phyloP scores from a whole-genome alignment of 1,140 invertebrate species.

The Oscheius sp. region DNA sequence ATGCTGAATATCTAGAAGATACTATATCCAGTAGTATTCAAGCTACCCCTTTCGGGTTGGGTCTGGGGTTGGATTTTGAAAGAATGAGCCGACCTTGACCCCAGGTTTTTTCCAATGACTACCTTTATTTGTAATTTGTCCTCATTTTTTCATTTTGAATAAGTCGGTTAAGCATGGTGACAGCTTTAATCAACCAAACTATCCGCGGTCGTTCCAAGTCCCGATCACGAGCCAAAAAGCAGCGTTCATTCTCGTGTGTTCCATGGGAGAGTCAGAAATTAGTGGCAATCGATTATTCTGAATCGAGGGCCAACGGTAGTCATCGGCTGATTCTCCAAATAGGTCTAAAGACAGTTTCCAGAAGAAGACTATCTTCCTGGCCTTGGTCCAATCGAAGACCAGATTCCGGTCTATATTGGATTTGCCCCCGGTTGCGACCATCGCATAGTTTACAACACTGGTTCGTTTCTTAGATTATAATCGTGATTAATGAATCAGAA shows the following conservation, averaged over 20 bases:
- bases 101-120: too few relatives aligned
- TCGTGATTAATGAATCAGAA: background rate
- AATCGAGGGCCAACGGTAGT: background rate
- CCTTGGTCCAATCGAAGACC: background rate
- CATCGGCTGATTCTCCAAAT: background rate
- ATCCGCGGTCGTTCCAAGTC: background rate
- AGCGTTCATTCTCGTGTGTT: too few relatives aligned
- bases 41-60: too few relatives aligned
- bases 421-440: background rate
- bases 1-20: too few relatives aligned
- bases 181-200: background rate
- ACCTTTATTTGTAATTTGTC: too few relatives aligned
- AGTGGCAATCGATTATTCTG: background rate
- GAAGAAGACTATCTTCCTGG: background rate
- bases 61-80: too few relatives aligned
- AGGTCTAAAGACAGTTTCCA: background rate
- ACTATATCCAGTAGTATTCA: too few relatives aligned
- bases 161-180: background rate
- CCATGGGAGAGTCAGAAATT: background rate
- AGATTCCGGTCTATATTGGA: background rate
- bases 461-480: background rate
- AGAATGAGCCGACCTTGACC: too few relatives aligned
- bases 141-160: background rate
- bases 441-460: background rate
- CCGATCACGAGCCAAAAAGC: background rate